Evolutionary conservation across 2,797 vertebrate genomes (phyloP).

Genomic region (Ctenopoma multispine): DNA sequence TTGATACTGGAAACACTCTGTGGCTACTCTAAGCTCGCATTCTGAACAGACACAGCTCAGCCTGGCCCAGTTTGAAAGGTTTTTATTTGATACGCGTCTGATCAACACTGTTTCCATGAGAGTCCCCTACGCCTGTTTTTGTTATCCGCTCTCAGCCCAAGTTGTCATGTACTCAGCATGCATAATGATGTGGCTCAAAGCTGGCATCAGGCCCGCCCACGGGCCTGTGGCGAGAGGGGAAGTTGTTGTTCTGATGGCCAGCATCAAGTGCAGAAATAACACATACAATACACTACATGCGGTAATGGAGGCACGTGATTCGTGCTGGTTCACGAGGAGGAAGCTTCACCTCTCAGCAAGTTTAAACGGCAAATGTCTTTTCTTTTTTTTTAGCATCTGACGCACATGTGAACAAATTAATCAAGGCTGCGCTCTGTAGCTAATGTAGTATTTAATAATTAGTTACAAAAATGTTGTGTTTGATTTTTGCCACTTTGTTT

Average conservation of each 20-base stretch:
- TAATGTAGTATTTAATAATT: neutral
- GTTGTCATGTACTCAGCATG: constrained; percentile 22
- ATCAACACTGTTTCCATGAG: constrained; percentile 34
- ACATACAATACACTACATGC: constrained; percentile 49
- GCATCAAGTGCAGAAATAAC: constrained; percentile 42
- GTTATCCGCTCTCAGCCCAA: neutral
- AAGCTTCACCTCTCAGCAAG: constrained; percentile 35
- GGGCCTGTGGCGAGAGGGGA: neutral
- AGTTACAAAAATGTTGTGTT: constrained; percentile 4
- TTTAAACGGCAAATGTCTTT: constrained; percentile 60
- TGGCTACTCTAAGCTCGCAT: constrained; percentile 27
- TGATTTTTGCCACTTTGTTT: constrained; percentile 22
- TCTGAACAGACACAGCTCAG: constrained; percentile 36
- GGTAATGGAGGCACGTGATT: constrained; percentile 14
- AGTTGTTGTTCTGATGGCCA: neutral
- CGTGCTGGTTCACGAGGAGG: constrained; percentile 28
- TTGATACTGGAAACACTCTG: constrained; percentile 53
- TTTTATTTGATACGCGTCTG: constrained; percentile 30
- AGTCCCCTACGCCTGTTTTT: constrained; percentile 27
- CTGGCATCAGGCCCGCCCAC: constrained; percentile 9
- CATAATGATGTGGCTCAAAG: constrained; percentile 3
- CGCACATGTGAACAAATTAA: constrained; percentile 17
- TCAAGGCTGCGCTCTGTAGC: constrained; percentile 24
- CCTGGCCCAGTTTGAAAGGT: constrained; percentile 48
- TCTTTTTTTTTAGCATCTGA: constrained; percentile 30